A percentile compares a stretch with the other conserved stretches of the same genome.
phyloP scores from a whole-genome alignment of 1,140 invertebrate species.

The Tetragnatha versicolor region DNA sequence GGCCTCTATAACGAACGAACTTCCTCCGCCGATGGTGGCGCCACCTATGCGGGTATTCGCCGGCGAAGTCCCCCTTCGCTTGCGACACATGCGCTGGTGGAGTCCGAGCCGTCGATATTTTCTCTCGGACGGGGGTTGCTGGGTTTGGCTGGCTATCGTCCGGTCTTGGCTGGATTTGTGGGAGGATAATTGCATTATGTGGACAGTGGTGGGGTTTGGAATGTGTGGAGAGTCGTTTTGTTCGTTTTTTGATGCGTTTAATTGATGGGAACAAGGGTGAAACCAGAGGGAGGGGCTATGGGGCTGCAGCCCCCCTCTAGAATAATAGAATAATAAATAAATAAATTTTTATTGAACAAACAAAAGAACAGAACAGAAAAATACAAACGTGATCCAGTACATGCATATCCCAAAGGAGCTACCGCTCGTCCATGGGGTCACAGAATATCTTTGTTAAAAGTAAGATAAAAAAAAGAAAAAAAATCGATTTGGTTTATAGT shows the following conservation, averaged over 20 bases:
- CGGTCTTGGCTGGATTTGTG: background rate
- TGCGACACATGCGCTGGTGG: slow-evolving; percentile 30
- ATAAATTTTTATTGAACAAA: no score
- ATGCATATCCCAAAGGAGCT: no score
- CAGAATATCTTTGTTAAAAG: no score
- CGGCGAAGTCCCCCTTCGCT: background rate
- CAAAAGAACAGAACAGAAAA: no score
- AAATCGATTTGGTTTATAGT: no score
- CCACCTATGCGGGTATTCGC: slow-evolving; percentile 31
- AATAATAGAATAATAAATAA: no score
- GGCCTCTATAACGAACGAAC: slow-evolving; percentile 51
- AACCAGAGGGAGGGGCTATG: no score
- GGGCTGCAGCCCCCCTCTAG: no score
- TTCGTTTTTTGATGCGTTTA: background rate
- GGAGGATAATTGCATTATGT: background rate
- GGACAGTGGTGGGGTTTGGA: background rate
- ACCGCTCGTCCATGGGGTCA: no score
- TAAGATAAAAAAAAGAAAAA: no score
- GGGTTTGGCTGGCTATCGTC: slow-evolving; percentile 6
- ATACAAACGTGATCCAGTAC: no score
- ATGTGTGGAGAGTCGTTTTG: background rate
- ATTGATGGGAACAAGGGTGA: no score
- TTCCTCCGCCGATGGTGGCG: slow-evolving; percentile 1
- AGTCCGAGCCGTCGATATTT: background rate
- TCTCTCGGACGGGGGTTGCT: background rate